phyloP scores from a whole-genome alignment of 2,113 vertebrate species.

The Clarias macrocephalus region DNA sequence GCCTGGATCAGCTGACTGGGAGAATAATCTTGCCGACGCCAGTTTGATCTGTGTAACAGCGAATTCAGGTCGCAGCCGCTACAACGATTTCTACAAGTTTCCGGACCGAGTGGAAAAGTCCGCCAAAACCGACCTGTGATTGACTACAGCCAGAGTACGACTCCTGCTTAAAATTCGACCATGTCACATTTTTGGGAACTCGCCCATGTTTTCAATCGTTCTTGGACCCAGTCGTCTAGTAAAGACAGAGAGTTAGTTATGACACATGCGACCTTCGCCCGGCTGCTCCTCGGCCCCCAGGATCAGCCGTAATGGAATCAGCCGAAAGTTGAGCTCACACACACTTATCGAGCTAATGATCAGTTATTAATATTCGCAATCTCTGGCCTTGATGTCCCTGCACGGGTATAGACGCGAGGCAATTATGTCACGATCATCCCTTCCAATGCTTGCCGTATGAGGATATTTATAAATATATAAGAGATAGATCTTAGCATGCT shows the following conservation, averaged over 20 bases:
- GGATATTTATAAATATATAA: conserved; percentile 74
- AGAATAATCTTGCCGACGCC: background rate
- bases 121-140: background rate
- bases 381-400: conserved; percentile 72
- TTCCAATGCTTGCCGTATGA: conserved; percentile 41
- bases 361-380: conserved; percentile 79
- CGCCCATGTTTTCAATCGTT: background rate
- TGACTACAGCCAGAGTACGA: background rate
- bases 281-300: conserved; percentile 47
- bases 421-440: conserved; percentile 71
- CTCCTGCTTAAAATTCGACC: background rate
- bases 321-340: conserved; percentile 63
- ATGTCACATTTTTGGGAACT: background rate
- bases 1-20: background rate
- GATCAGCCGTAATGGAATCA: conserved; percentile 61
- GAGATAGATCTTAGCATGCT: conserved; percentile 73
- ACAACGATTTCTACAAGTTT: background rate
- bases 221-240: background rate
- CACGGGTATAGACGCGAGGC: conserved; percentile 70
- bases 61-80: background rate
- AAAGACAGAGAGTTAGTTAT: conserved; percentile 29
- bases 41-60: background rate
- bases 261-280: conserved; percentile 66
- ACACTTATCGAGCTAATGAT: conserved; percentile 73
- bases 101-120: background rate